Base-by-base conservation (phyloP, 2,113 vertebrate genomes). In the Felis chaus region DNA sequence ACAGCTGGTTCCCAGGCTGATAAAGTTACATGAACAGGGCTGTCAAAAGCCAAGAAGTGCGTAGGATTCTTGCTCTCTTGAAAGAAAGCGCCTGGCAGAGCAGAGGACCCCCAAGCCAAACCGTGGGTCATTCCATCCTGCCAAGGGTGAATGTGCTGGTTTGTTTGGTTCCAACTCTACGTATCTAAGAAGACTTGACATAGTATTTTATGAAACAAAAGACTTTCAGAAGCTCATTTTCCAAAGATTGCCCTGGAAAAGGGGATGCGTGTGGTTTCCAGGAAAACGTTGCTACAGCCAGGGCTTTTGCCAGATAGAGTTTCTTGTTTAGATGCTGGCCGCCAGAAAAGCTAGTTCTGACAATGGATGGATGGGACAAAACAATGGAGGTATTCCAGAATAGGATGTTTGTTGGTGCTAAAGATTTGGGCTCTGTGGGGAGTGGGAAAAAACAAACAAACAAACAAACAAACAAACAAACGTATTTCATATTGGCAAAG, bases 281-380 rank as follows among this genome's bases (percentile, higher is more conserved):
- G 14, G 33, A 11, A 1, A 7, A 16, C 10, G 3, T 0, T 1
- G 4, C 27, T 12, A 3, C 3, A 19, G 11, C 5, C 5, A 7
- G 8, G 6, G 14, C 2, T 23, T 15, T 10, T 48, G 21, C 1
- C 13, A 7, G 19, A 57, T 8, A 16, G 10, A 21, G 19, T 23
- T 48, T 61, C 48, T 61, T n/a, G 29, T n/a, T 53, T 45, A 18
- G 15, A 66, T 5, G 23, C 8, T 6, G 25, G 73, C 8, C 39
- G 14, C 4, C 4, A 16, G 57, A 31, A n/a, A 14, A 21, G 61
- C 21, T 10, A 2, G 1, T 50, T 18, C 18, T 48, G 19, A 27
- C n/a, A 12, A 61, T 0, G 29, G 14, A 41, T 18, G 25, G 1
- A 5, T 68, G 18, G 53, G 10, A 21, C 1, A 3, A 16, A 48